Conservation (phyloP, 2,113 vertebrate genomes). For the human region DNA sequence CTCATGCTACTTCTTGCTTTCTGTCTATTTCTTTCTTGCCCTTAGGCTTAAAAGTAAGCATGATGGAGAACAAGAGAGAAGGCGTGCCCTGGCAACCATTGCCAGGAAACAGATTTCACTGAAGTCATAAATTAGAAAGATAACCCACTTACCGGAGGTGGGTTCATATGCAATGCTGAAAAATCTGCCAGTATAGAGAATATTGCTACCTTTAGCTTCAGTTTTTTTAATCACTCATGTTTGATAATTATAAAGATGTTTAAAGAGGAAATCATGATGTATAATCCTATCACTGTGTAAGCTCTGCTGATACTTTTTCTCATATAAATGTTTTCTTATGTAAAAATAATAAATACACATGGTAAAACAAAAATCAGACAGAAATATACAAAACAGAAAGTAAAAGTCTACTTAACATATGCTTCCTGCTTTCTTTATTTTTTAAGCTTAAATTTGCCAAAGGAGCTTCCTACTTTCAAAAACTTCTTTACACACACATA, state of each 20-base stretch:
- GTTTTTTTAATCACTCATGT: background rate
- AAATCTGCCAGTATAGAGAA: background rate
- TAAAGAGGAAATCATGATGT: background rate
- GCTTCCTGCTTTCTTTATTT: background rate
- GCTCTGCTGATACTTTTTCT: slow-evolving; percentile 13
- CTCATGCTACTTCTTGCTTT: background rate
- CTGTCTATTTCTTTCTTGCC: background rate
- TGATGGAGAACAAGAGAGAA: background rate
- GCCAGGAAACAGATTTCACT: slow-evolving; percentile 25
- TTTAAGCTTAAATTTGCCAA: background rate
- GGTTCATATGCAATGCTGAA: background rate
- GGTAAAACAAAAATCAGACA: background rate
- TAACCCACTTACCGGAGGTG: background rate
- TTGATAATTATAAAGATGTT: background rate
- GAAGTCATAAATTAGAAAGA: slow-evolving; percentile 35
- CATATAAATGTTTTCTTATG: background rate
- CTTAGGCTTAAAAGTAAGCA: background rate
- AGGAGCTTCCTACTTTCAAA: background rate
- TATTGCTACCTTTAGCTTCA: background rate
- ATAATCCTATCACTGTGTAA: background rate
- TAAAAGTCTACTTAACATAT: background rate
- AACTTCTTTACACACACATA: background rate
- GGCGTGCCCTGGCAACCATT: background rate
- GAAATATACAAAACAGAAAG: slow-evolving; percentile 17
- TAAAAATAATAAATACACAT: background rate